phyloP scores from a whole-genome alignment of 2,888 invertebrate species.

The Pediacus dermestoides region DNA sequence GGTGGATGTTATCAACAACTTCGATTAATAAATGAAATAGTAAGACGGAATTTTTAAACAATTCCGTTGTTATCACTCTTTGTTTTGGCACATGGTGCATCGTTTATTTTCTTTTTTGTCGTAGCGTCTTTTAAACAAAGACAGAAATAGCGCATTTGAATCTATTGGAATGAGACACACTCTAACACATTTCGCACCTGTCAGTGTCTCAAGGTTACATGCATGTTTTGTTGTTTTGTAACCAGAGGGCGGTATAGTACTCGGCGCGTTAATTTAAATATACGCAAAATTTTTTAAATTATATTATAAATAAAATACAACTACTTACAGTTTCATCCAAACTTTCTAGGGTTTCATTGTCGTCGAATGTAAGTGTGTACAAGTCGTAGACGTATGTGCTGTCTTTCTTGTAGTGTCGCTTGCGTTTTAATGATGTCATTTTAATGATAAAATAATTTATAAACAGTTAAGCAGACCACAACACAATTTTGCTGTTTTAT shows the following conservation, averaged over 20 bases:
- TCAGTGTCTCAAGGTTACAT: conserved; percentile 21
- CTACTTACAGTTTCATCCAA: conserved; percentile 63
- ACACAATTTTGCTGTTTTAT: no score
- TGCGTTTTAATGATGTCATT: conserved; percentile 48
- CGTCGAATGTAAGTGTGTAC: conserved; percentile 81
- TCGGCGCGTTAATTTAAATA: no score
- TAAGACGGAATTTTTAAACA: not conserved
- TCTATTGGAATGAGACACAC: conserved; percentile 15
- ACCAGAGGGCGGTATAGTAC: conserved; percentile 3
- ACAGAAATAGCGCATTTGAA: conserved; percentile 8
- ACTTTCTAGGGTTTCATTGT: conserved; percentile 73
- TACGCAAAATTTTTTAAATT: not conserved
- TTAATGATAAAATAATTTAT: conserved; percentile 11
- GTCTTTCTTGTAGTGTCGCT: conserved; percentile 84
- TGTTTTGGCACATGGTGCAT: conserved; percentile 32
- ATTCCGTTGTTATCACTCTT: conserved; percentile 10
- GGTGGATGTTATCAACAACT: not conserved
- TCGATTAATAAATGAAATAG: not conserved
- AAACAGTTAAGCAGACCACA: no score
- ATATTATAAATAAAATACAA: not conserved
- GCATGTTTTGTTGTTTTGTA: not conserved
- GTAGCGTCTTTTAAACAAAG: conserved; percentile 21
- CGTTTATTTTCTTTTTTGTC: conserved; percentile 25
- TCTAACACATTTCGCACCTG: conserved; percentile 19
- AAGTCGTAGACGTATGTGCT: conserved; percentile 78